Conservation (phyloP, 1,140 invertebrate genomes). For the Fopius arisanus region DNA sequence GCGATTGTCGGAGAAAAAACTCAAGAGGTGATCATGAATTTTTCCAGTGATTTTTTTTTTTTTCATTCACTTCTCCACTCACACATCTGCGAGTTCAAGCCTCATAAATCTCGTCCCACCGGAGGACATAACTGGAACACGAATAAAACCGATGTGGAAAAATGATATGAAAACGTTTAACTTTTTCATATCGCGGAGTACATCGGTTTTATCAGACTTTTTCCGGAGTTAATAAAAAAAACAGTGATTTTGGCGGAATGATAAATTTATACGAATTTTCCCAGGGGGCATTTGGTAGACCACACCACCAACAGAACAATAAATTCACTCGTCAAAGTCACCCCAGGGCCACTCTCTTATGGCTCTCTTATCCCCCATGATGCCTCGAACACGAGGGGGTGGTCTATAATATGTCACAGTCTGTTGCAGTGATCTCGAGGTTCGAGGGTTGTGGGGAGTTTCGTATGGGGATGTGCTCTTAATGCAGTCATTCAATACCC, state of each 20-base stretch:
- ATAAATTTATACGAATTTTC: slow-evolving; percentile 8
- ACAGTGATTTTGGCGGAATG: background rate
- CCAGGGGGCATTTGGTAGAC: slow-evolving; percentile 29
- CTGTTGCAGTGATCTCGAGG: slow-evolving; percentile 58
- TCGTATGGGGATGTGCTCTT: slow-evolving; percentile 47
- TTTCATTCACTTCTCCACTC: background rate
- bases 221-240: background rate
- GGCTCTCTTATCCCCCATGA: slow-evolving; percentile 49
- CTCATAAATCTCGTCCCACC: background rate
- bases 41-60: slow-evolving; percentile 17
- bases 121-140: slow-evolving; percentile 14
- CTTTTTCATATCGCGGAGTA: background rate
- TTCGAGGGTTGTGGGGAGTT: slow-evolving; percentile 26
- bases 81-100: background rate
- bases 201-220: background rate
- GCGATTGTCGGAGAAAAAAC: background rate
- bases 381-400: slow-evolving; percentile 50
- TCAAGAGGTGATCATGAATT: slow-evolving; percentile 20
- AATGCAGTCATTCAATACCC: slow-evolving; percentile 63
- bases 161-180: slow-evolving; percentile 5
- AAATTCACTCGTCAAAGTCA: slow-evolving; percentile 8
- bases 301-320: slow-evolving; percentile 22
- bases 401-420: slow-evolving; percentile 66
- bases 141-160: slow-evolving; percentile 9
- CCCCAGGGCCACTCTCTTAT: slow-evolving; percentile 46